phyloP scores from a whole-genome alignment of 1,140 invertebrate genomes.

The Lordiphosa mommai region DNA sequence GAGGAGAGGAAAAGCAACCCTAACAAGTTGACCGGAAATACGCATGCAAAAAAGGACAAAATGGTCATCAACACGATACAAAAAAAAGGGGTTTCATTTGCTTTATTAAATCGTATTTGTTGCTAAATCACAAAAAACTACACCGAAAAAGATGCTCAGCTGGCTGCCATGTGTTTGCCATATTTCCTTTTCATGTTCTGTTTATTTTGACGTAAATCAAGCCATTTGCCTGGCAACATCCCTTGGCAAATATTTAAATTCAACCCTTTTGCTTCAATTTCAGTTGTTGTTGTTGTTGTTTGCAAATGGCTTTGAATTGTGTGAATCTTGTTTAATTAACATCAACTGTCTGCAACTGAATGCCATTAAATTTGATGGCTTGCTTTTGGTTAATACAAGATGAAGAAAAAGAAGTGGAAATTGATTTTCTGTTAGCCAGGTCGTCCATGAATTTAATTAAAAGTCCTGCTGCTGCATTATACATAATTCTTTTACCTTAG shows the following conservation, averaged over 20 bases:
- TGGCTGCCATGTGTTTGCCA: conserved; percentile 11
- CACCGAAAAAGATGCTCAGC: conserved; percentile 9
- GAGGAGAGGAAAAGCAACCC: conserved; percentile 11
- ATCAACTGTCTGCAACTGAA: conserved; percentile 35
- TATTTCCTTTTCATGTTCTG: conserved; percentile 43
- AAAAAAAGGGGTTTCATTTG: conserved; percentile 55
- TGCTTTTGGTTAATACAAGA: conserved; percentile 23
- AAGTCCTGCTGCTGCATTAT: conserved; percentile 28
- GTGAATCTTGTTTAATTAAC: conserved; percentile 61
- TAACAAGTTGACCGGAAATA: conserved; percentile 57
- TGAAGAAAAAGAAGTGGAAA: conserved; percentile 23
- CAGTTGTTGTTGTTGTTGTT: conserved; percentile 15
- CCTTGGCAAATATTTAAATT: conserved; percentile 65
- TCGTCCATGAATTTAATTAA: conserved; percentile 58
- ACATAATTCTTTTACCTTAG: conserved; percentile 21
- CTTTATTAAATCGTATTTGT: conserved; percentile 69
- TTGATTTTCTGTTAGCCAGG: conserved; percentile 59
- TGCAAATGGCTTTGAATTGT: conserved; percentile 6
- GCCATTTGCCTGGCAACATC: conserved; percentile 42
- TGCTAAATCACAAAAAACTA: conserved; percentile 56
- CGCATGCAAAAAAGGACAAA: conserved; percentile 48
- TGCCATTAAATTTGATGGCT: conserved; percentile 45
- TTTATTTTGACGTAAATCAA: conserved; percentile 63
- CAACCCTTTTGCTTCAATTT: conserved; percentile 28
- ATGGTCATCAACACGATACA: not conserved